These are phyloP conservation scores for Dromaius novaehollandiae DNA, from an alignment of 2,113 vertebrate species.

Conservation along the genomic window DNA sequence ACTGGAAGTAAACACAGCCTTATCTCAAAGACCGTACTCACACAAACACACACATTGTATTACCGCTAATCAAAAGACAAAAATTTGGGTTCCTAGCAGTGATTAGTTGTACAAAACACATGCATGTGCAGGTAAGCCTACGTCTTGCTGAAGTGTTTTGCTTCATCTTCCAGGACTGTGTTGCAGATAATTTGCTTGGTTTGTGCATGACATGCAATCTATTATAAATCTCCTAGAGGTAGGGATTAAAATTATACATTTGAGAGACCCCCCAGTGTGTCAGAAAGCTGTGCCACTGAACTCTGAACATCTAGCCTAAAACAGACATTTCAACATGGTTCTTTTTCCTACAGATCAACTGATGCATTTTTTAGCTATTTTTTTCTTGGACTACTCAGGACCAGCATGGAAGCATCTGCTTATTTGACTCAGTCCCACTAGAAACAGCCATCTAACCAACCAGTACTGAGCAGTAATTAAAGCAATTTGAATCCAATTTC, in stretches of 20 bases:
- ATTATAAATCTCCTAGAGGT: neutral
- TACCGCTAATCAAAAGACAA: neutral
- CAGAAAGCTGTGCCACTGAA: neutral
- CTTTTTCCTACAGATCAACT: neutral
- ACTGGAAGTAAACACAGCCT: neutral
- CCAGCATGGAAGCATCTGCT: neutral
- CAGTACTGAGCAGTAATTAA: neutral
- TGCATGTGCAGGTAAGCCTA: neutral
- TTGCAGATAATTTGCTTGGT: neutral
- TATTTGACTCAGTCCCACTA: neutral
- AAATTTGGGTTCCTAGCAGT: neutral
- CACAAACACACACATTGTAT: neutral
- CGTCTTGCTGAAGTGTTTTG: fast-evolving
- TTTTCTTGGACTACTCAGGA: neutral
- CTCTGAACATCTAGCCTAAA: neutral
- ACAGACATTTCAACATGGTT: neutral
- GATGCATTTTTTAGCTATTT: neutral
- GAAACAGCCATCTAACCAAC: neutral
- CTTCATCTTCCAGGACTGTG: neutral
- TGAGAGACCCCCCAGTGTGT: too few relatives aligned
- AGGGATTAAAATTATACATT: neutral
- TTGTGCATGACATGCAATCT: neutral
- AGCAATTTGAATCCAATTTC: neutral
- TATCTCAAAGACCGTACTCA: neutral
- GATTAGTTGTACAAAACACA: neutral